Base-by-base conservation (phyloP, 2,888 invertebrate species). In the Griposia aprilina region DNA sequence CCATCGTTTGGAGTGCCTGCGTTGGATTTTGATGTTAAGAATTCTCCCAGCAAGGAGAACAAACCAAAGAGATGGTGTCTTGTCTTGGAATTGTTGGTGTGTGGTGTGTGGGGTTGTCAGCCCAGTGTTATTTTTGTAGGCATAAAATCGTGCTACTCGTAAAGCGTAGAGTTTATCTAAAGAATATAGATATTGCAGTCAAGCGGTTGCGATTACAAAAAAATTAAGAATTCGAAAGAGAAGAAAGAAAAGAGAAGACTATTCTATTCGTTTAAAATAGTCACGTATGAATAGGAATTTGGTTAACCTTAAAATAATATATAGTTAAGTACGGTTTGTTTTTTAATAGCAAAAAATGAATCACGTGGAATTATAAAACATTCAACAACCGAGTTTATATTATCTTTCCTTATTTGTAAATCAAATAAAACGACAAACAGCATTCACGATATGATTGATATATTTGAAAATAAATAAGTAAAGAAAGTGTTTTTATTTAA, bases 1-100 rank as follows among this genome's bases (percentile, higher is more conserved):
- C 96, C 96, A 96, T 41, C 87, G 89, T 77, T 92, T 93, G 74
- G 89, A 83, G n/a, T 80, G 75, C 82, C 85, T 90, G 80, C 36
- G 65, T 57, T 66, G 68, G 17, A 69, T 62, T 74, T 36, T 75
- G n/a, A 45, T 55, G 50, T 71, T 60, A 26, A 15, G 17, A 15
- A 81, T 8, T 26, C 55, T 55, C 8, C 0, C 30, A 80, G 13
- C 13, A 76, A 50, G 52, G 26, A 75, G 48, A n/a, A 50, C 36
- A 26, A 17, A 52, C 41, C n/a, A 48, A 45, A 78, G 2, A 66
- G 8, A 13, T 30, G 8, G 11, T 50, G 23, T 26, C 23, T 26
- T 50, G 23, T 26, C 23, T 26, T 55, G 36, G 8, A 36, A 52
- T 55, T 45, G 30, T 15, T 41, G 5, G 13, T 41, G 36, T 30